Evolutionary conservation across 1,140 invertebrate species (phyloP), one percentile per base, ranked within the genome.

Genomic region (Pseudomyrmex pallidus): DNA sequence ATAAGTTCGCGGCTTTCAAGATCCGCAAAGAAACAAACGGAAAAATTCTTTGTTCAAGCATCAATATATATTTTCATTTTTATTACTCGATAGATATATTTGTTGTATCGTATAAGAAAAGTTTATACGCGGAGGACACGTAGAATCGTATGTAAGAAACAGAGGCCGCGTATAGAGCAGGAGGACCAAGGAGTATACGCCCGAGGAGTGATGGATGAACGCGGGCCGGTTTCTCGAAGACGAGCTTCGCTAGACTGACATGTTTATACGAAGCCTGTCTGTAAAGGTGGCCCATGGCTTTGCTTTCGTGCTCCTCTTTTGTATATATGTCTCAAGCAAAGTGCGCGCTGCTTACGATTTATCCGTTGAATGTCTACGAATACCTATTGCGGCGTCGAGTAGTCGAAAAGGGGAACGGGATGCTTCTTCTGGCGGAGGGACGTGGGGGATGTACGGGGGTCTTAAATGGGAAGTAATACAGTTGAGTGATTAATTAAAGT

Each of bases 381-480:
- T 74, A 56, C 66, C 82, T 56, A 66, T 66, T 66, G 80, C 61
- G 35, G 72, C 73, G 82, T 85, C 84, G 74, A 88, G 85, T 83
- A 83, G 87, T 86, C 50, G 74, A 73, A 84, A 83, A 84, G 82
- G 74, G 74, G 54, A 52, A 61, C 76, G 64, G 73, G 44, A 62
- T 67, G 54, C 22, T 63, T 22, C 61, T 25, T 50, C 54, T 61
- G 3, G 20, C 17, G 44, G 35, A 63, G 74, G 61, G 86, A 90
- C 85, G 87, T 5, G 12, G 70, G 86, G 85, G 56, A 48, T 13
- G 5, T 35, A 35, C 35, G 35, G 35, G 35, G 62, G 72, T 91
- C 88, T 91, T 94, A 91, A 94, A 92, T 90, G 88, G 89, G 90
- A 93, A 93, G 93, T 94, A 94, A 94, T 94, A 92, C 90, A 94